Conservation (phyloP, 2,888 invertebrate species). For the Imbricaverruca yamaguchii region DNA sequence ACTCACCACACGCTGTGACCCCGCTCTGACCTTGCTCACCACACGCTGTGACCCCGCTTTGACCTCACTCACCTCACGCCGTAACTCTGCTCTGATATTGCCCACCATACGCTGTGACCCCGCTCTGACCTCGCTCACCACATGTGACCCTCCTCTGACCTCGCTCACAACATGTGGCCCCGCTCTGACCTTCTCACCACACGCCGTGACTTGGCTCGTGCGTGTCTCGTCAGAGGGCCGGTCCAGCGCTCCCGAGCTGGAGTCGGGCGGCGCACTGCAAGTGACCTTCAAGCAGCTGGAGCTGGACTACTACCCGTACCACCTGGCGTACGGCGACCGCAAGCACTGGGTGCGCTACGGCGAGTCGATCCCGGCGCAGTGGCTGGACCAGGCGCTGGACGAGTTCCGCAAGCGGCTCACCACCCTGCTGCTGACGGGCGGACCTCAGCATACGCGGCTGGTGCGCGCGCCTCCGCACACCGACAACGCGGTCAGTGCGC, state of each 20-base stretch:
- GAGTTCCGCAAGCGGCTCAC: constrained; percentile 31
- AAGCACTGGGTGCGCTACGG: constrained; percentile 65
- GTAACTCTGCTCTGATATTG: too few relatives aligned
- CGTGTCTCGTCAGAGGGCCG: constrained; percentile 57
- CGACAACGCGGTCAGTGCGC: background rate
- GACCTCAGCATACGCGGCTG: constrained; percentile 30
- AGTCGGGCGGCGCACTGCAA: constrained; percentile 88
- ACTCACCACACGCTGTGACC: too few relatives aligned
- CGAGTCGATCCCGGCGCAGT: constrained; percentile 30
- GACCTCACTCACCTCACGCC: too few relatives aligned
- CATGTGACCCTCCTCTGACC: too few relatives aligned
- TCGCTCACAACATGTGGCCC: too few relatives aligned
- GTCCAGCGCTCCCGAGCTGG: constrained; percentile 71
- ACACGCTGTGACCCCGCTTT: too few relatives aligned
- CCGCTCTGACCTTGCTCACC: too few relatives aligned
- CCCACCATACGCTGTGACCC: too few relatives aligned
- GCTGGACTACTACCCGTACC: constrained; percentile 93
- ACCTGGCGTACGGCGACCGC: constrained; percentile 78
- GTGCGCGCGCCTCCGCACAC: background rate
- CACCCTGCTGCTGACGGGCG: constrained; percentile 31
- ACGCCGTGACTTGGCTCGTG: too few relatives aligned
- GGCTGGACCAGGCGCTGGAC: constrained; percentile 30
- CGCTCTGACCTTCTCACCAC: too few relatives aligned
- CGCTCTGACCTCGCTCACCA: too few relatives aligned
- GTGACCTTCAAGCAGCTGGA: constrained; percentile 53